Percentiles rank a stretch among this genome's conserved stretches.
These are phyloP conservation scores for Apotomis turbidana DNA, from an alignment of 2,888 invertebrate genomes.

Conservation along the genomic window DNA sequence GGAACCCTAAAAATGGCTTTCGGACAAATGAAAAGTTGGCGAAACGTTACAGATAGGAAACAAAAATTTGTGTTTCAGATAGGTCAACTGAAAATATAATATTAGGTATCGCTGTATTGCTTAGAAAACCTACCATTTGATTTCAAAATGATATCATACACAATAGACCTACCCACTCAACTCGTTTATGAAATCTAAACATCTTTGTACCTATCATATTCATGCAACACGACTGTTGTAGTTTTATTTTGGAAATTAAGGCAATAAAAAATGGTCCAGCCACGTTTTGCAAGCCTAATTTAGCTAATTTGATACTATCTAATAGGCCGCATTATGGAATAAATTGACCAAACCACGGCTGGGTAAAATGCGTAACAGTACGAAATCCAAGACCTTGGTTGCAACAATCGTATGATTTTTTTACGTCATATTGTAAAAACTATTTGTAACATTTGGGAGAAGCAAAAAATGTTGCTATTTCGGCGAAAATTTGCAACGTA, in stretches of 20 bases:
- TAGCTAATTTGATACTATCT: slow-evolving; percentile 29
- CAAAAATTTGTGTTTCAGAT: too few species aligned
- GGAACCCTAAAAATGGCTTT: too few species aligned
- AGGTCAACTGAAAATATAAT: too few species aligned
- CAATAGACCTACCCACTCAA: too few species aligned
- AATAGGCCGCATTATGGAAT: slow-evolving; percentile 32
- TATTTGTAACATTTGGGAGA: slow-evolving; percentile 35
- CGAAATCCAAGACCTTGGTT: slow-evolving; percentile 38
- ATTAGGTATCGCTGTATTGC: too few species aligned
- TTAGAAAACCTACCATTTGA: too few species aligned
- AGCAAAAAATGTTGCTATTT: slow-evolving; percentile 25
- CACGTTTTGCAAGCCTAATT: slow-evolving; percentile 23
- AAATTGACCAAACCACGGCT: slow-evolving; percentile 25
- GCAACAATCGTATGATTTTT: slow-evolving; percentile 37
- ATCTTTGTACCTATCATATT: too few species aligned
- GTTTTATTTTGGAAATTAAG: neutral
- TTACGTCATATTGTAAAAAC: slow-evolving; percentile 34
- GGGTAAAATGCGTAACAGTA: slow-evolving; percentile 30
- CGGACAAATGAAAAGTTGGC: too few species aligned
- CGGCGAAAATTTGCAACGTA: slow-evolving; percentile 17
- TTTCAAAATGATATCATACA: too few species aligned
- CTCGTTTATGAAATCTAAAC: too few species aligned
- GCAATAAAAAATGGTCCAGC: neutral
- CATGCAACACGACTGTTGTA: too few species aligned
- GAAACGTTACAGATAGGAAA: too few species aligned